Conservation (phyloP, 53 echinoderm and acorn worm species). For the Glandiceps talaboti region DNA sequence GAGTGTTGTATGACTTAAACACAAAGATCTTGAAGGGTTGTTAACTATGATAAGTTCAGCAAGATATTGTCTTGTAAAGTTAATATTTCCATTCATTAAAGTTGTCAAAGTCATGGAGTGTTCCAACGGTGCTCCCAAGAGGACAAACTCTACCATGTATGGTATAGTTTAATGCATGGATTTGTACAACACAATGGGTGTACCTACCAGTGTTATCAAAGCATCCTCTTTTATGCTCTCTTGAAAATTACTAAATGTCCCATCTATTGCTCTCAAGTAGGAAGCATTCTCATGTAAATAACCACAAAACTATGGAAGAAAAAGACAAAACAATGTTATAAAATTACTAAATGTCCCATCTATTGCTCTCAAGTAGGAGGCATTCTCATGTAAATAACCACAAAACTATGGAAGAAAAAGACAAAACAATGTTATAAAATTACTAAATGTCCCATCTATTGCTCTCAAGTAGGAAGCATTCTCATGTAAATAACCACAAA, state of each 20-base stretch:
- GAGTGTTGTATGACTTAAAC: no score
- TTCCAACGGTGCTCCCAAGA: no score
- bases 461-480: conserved; percentile 84
- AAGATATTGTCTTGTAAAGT: no score
- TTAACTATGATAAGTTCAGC: no score
- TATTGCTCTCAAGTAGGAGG: conserved; percentile 74
- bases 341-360: conserved; percentile 66
- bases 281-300: conserved; percentile 93
- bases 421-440: no score
- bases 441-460: conserved; percentile 60
- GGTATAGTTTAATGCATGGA: no score
- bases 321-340: no score
- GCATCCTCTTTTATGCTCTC: conserved; percentile 80
- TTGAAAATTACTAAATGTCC: conserved; percentile 57
- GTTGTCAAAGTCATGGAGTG: no score
- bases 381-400: conserved; percentile 86
- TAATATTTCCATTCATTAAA: no score
- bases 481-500: conserved; percentile 87
- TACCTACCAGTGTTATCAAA: conserved; percentile 85
- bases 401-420: conserved; percentile 59
- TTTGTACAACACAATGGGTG: no score
- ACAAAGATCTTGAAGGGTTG: no score
- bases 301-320: conserved; percentile 55
- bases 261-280: conserved; percentile 71
- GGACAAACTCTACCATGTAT: no score